Percentiles rank a stretch among this genome's conserved stretches.
These are phyloP conservation scores for Scomber japonicus DNA, from an alignment of 2,113 vertebrate genomes.

Conservation along the genomic window DNA sequence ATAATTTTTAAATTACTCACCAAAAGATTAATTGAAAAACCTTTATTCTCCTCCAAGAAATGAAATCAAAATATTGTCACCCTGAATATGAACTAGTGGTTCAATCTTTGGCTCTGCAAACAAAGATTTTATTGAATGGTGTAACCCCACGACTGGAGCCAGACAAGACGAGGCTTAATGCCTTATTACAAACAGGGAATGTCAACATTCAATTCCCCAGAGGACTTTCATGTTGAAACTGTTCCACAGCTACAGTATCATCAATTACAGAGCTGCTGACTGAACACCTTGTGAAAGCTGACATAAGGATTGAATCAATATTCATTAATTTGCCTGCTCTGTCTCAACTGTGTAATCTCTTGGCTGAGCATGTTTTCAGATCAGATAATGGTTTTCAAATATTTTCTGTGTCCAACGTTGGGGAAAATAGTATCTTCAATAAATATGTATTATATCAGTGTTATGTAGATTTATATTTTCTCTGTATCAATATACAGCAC, in stretches of 20 bases:
- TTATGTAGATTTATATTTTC: too few relatives aligned
- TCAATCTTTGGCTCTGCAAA: slow-evolving; percentile 39
- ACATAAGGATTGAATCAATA: slow-evolving; percentile 3
- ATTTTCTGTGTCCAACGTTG: background rate
- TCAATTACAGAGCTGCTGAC: slow-evolving; percentile 32
- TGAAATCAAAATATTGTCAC: slow-evolving; percentile 18
- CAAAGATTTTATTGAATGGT: slow-evolving; percentile 49
- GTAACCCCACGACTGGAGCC: slow-evolving; percentile 32
- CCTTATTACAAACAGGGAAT: slow-evolving; percentile 37
- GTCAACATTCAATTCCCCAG: slow-evolving; percentile 30
- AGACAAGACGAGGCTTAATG: slow-evolving; percentile 28
- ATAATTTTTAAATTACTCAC: slow-evolving; percentile 44
- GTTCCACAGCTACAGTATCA: slow-evolving; percentile 4
- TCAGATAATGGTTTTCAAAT: background rate
- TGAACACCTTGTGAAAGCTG: slow-evolving; percentile 12
- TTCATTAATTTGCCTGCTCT: slow-evolving; percentile 10
- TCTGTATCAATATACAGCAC: too few relatives aligned
- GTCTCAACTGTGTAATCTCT: background rate
- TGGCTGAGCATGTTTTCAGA: background rate
- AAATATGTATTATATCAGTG: background rate
- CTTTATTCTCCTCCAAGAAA: slow-evolving; percentile 10
- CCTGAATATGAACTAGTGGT: slow-evolving; percentile 9
- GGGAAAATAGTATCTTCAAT: background rate
- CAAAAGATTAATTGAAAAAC: slow-evolving; percentile 26
- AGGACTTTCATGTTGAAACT: slow-evolving; percentile 29